These are phyloP conservation scores for Macroramphosus scolopax DNA, from an alignment of 2,797 vertebrate species.

Conservation along the genomic window DNA sequence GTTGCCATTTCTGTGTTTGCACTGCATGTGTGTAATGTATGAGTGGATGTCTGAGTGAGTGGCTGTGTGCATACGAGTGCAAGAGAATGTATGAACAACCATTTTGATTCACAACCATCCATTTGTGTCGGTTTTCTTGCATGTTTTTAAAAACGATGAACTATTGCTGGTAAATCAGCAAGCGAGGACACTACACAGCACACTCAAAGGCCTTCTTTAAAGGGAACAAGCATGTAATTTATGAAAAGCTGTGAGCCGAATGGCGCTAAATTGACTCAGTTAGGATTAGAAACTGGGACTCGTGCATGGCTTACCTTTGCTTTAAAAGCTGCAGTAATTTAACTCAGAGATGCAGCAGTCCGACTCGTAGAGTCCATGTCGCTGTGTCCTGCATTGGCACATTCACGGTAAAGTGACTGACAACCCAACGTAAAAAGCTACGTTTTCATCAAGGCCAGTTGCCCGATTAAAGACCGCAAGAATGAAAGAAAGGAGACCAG, in stretches of 20 bases:
- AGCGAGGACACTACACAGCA: slow-evolving; percentile 58
- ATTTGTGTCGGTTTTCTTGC: slow-evolving; percentile 52
- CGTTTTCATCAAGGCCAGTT: slow-evolving; percentile 33
- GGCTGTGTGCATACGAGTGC: slow-evolving; percentile 32
- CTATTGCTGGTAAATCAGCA: slow-evolving; percentile 47
- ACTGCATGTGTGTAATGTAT: slow-evolving; percentile 45
- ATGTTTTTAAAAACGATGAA: slow-evolving; percentile 53
- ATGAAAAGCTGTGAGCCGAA: slow-evolving; percentile 39
- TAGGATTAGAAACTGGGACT: slow-evolving; percentile 36
- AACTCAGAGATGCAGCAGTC: slow-evolving; percentile 35
- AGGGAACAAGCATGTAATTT: slow-evolving; percentile 62
- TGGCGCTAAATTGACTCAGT: slow-evolving; percentile 29
- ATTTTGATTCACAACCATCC: slow-evolving; percentile 62
- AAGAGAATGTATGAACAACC: slow-evolving; percentile 61
- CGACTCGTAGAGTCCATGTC: slow-evolving; percentile 12
- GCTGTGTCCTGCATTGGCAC: slow-evolving; percentile 11
- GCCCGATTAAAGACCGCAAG: not conserved
- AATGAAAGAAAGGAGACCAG: slow-evolving; percentile 14
- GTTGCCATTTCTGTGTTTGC: slow-evolving; percentile 70
- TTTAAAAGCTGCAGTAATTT: slow-evolving; percentile 40
- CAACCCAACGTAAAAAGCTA: no score
- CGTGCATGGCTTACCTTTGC: slow-evolving; percentile 50
- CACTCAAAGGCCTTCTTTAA: slow-evolving; percentile 58
- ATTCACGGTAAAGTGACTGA: slow-evolving; percentile 10
- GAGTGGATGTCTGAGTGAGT: slow-evolving; percentile 29